phyloP scores from a whole-genome alignment of 2,113 vertebrate species.

The Coturnix japonica region DNA sequence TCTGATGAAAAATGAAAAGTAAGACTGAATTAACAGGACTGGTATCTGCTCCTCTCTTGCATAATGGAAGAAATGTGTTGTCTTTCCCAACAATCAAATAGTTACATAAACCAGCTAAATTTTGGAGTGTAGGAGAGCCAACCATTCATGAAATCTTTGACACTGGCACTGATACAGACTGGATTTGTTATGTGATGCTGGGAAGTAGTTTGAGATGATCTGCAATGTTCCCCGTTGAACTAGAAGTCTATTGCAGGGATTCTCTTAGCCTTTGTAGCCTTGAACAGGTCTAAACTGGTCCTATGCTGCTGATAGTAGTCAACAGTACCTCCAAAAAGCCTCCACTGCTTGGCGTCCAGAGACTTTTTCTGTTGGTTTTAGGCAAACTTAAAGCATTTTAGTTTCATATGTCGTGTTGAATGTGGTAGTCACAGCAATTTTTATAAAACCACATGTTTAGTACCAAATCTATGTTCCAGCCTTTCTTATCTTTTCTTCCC shows the following conservation, averaged over 20 bases:
- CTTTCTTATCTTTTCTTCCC: neutral
- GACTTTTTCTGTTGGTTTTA: neutral
- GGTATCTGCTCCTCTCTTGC: neutral
- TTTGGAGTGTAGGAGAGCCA: neutral
- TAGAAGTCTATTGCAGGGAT: fast-evolving
- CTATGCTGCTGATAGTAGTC: neutral
- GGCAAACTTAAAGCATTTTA: neutral
- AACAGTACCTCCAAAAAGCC: neutral
- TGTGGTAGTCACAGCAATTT: neutral
- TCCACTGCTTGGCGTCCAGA: neutral
- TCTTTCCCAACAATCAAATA: neutral
- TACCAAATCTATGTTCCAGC: neutral
- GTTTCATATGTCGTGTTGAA: neutral
- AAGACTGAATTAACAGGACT: neutral
- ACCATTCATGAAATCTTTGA: neutral
- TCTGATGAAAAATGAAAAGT: neutral
- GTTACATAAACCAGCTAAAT: neutral
- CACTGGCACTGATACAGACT: neutral
- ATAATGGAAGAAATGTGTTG: neutral
- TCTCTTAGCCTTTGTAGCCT: neutral
- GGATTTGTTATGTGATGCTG: neutral
- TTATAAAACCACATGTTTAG: neutral
- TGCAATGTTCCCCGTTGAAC: neutral
- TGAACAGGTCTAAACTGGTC: neutral
- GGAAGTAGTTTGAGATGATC: neutral